These are phyloP conservation scores for Nycticebus coucang DNA, from an alignment of 2,113 vertebrate genomes.

Conservation along the genomic window DNA sequence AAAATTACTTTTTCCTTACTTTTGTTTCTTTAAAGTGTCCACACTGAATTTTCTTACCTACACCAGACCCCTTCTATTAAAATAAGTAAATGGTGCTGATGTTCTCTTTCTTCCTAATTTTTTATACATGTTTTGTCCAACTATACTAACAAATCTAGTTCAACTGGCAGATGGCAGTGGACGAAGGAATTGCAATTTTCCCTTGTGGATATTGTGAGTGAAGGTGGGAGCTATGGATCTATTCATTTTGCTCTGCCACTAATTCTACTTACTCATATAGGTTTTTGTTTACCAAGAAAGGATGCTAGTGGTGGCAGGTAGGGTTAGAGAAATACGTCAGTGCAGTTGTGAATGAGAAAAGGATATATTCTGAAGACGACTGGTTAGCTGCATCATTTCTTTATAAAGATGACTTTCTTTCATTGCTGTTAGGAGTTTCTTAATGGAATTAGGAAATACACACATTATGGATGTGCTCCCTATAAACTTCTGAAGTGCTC, in stretches of 20 bases:
- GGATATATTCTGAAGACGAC: neutral
- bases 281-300: neutral
- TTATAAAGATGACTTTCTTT: neutral
- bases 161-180: neutral
- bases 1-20: slow-evolving; percentile 8
- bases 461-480: neutral
- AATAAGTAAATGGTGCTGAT: neutral
- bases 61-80: slow-evolving; percentile 1
- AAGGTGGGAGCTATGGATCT: fast-evolving
- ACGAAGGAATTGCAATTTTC: slow-evolving; percentile 17
- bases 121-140: slow-evolving; percentile 27
- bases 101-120: slow-evolving; percentile 51
- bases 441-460: neutral
- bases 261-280: neutral
- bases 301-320: neutral
- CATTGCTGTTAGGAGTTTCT: neutral
- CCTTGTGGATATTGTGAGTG: neutral
- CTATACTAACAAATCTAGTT: neutral
- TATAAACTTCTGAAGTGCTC: neutral
- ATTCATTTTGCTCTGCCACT: neutral
- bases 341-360: neutral
- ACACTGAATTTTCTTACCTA: neutral
- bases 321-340: neutral
- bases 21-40: neutral
- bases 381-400: neutral